Base-by-base conservation (phyloP, 1,140 invertebrate genomes). In the Drosophila carrolli region DNA sequence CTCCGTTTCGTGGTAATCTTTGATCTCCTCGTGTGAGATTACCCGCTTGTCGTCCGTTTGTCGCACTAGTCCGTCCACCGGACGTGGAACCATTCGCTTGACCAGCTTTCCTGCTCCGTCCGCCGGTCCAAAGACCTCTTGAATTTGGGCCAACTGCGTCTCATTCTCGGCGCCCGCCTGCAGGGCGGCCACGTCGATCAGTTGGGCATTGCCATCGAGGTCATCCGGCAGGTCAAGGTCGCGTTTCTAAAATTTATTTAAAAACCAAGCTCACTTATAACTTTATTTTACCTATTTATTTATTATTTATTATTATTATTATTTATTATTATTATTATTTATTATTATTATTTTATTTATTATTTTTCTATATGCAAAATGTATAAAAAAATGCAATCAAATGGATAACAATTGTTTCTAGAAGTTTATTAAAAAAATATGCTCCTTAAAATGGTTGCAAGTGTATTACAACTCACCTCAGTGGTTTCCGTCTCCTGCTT, bases 401-500 rank as follows among this genome's bases (percentile, higher is more conserved):
- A 32, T 32, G 7, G 7, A 32, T 5, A 32, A 7, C 29, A 32
- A 32, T 32, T 32, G 29, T 32, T 7, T 6, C 5, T 32, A 32
- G 6, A 19, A 19, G 2, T 19, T 19, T 19, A 19, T 19, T 19
- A 16, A 16, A 16, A 16, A 16, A n/a, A n/a, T n/a, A 16, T 19
- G 1, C 4, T 32, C 8, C 29, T 32, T 32, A 1, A 32, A 8
- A 8, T 7, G 7, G 1, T 32, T 32, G 29, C 29, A 7, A 32
- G 19, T 23, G 19, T 23, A 23, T 23, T 2, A 23, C 1, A 32
- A 74, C 90, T 90, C 92, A 97, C 97, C 94, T 97, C 96, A 29
- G 96, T 96, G 73, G 97, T 96, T 86, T 97, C 95, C 75, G 96
- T 96, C 81, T 97, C 97, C 86, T 97, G 96, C 29, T 96, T 97